Evolutionary conservation across 92 coral and sea anemone genomes (phyloP), one percentile per base, ranked within the genome.

Genomic region (Zoanthus sociatus): DNA sequence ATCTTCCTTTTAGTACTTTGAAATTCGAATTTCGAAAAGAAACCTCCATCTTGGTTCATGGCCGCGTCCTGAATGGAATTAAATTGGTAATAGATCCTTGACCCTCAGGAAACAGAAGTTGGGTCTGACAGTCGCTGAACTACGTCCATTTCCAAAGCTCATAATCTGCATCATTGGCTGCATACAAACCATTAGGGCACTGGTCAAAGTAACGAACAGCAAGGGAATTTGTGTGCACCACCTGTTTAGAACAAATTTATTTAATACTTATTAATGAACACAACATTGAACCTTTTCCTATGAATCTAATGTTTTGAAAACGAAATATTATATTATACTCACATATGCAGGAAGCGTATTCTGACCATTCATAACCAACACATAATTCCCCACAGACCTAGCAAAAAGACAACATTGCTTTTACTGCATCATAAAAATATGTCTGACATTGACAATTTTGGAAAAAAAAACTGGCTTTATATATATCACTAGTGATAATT

Each of bases 191-290:
- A 66, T 82, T 66, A 69, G 63, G 50, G 30, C 50, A 64, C 30
- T 54, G 87, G 61, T 83, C 87, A 83, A 83, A 83, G 87, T 69
- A 83, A 47, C 87, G 87, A 31, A 83, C 87, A 64, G 87, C 76
- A 2, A 83, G 87, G 66, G 87, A 83, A 83, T 83, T 54, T 83
- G 78, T 69, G 78, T 30, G 87, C 87, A 83, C 78, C 87, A 83
- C 87, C 75, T 68, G 46, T 64, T 32, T 53, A 69, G 42, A 48
- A 81, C 9, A 37, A 64, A 61, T 61, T 61, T 61, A 81, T 44
- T 44, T 81, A 64, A 64, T 64, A 81, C 58, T 64, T 64, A 81
- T 64, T 64, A 69, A 44, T 64, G 73, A 67, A 61, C 84, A 79
- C 76, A 81, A 48, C 76, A 64, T 81, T 81, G 42, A 81, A 81